Base-by-base conservation (phyloP, 2,888 invertebrate species). In the Mermis nigrescens region DNA sequence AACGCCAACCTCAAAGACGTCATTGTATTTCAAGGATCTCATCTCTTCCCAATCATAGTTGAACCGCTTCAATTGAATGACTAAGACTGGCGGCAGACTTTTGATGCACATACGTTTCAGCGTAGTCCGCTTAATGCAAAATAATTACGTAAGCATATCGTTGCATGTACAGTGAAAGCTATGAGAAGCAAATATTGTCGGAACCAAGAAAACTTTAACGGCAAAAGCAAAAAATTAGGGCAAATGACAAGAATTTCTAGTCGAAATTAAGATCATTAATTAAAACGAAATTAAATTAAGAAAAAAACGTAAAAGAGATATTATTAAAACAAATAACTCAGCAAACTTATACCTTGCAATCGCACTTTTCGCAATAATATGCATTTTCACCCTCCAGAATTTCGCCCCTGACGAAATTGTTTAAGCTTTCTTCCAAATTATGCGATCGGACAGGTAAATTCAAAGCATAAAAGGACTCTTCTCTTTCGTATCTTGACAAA, bases 381-480 rank as follows among this genome's bases (percentile, higher is more conserved):
- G 78, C 77, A 69, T 78, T 78, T 64, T 77, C 77, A n/a, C 78
- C 78, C 64, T 78, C 78, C 61, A 79, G 66, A 26, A 78, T 68
- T 64, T 78, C 78, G 19, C 76, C 78, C 62, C 76, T 76, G 1
- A 79, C 76, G 71, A 77, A 78, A 69, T 77, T 77, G 57, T 76
- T 75, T 31, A 79, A 66, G 1, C 77, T 76, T 62, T 78, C 77
- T 62, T 75, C 73, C 53, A 78, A 69, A 24, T 73, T 75, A 51
- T 68, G 68, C 55, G 61, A 31, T 7, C 59, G 54, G 48, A 78
- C 76, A 1, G 77, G 75, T 61, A 78, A 67, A 65, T 77, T 77
- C 45, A 78, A 67, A 0, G 77, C 76, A 65, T 73, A 72, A 66
- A 78, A 78, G 1, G 72, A 70, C 63, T 78, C 76, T 64, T 78